phyloP scores from a whole-genome alignment of 1,140 invertebrate genomes.

The Notospermus geniculatus region DNA sequence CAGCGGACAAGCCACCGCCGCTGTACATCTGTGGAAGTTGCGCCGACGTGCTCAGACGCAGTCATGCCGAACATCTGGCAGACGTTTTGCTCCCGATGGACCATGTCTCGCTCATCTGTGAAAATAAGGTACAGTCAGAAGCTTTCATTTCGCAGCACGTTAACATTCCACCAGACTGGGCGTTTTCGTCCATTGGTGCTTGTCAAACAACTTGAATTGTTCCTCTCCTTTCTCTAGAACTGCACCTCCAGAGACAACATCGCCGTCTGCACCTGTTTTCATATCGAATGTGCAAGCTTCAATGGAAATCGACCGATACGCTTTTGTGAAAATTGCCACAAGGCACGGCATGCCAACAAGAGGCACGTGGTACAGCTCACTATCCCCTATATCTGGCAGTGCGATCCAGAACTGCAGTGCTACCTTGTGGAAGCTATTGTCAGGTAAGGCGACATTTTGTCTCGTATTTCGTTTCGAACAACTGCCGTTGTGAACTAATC shows the following conservation, averaged over 20 bases:
- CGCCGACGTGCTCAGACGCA: slow-evolving; percentile 78
- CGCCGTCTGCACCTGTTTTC: slow-evolving; percentile 95
- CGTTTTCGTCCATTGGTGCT: too few species aligned
- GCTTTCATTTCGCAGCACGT: too few species aligned
- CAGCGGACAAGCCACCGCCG: slow-evolving; percentile 83
- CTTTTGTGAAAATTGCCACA: slow-evolving; percentile 68
- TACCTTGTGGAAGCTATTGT: slow-evolving; percentile 96
- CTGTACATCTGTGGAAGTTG: slow-evolving; percentile 96
- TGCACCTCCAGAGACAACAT: slow-evolving; percentile 87
- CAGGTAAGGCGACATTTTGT: slow-evolving; percentile 57
- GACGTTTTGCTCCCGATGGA: slow-evolving; percentile 93
- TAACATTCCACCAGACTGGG: too few species aligned
- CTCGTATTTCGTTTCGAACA: too few species aligned
- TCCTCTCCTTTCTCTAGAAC: slow-evolving; percentile 65
- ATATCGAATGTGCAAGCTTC: slow-evolving; percentile 91
- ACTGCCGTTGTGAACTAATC: too few species aligned
- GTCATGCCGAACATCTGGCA: slow-evolving; percentile 75
- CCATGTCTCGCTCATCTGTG: slow-evolving; percentile 90
- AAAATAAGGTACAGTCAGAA: slow-evolving; percentile 78
- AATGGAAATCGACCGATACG: slow-evolving; percentile 94
- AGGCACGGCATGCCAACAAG: slow-evolving; percentile 82
- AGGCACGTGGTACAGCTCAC: slow-evolving; percentile 83
- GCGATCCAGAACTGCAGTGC: slow-evolving; percentile 81
- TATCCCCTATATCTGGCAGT: slow-evolving; percentile 78
- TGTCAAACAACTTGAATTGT: too few species aligned